Evolutionary conservation across 2,113 vertebrate genomes (phyloP).

Genomic region (Neoarius graeffei): DNA sequence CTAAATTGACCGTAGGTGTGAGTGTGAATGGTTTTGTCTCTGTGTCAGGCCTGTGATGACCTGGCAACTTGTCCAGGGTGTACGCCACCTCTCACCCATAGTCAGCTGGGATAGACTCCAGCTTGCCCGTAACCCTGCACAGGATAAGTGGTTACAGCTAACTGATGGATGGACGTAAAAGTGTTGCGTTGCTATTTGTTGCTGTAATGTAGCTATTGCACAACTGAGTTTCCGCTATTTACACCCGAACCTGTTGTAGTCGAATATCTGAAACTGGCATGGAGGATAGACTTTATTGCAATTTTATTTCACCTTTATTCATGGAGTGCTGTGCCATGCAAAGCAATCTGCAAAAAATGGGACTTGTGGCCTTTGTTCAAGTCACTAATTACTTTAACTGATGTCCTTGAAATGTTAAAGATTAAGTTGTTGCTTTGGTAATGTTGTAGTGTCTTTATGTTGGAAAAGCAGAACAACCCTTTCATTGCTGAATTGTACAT

Average conservation of each 20-base stretch:
- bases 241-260: too few relatives aligned
- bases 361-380: not conserved
- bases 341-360: not conserved
- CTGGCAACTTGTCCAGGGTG: too few relatives aligned
- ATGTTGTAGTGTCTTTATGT: not conserved
- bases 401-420: not conserved
- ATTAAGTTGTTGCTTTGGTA: not conserved
- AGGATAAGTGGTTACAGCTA: too few relatives aligned
- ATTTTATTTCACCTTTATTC: not conserved
- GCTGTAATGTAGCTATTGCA: not conserved
- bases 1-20: too few relatives aligned
- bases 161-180: too few relatives aligned
- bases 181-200: not conserved
- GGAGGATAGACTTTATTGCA: not conserved
- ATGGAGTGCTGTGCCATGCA: not conserved
- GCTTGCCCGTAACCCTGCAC: too few relatives aligned
- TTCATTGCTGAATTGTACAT: not conserved
- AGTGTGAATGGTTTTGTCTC: too few relatives aligned
- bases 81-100: too few relatives aligned
- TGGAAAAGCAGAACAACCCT: not conserved
- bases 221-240: too few relatives aligned
- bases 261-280: not conserved
- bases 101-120: too few relatives aligned
- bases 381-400: constrained; percentile 2
- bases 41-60: too few relatives aligned